Evolutionary conservation across 2,797 vertebrate genomes (phyloP), one percentile per base, ranked within the genome.

Genomic region (Cichlasoma orientale): DNA sequence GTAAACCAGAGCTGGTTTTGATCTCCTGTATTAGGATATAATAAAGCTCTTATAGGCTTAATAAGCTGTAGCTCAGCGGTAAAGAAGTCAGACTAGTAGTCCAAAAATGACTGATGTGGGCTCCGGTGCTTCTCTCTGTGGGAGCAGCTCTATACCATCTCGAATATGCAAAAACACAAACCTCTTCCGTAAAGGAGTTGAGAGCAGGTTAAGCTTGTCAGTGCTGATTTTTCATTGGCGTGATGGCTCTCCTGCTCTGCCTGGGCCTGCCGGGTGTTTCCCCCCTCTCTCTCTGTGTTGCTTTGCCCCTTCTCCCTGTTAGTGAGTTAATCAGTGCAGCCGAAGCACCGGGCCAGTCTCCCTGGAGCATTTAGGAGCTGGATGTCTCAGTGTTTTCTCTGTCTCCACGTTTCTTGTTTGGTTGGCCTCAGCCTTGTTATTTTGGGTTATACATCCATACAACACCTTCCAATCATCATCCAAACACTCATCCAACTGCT

Each of bases 1-100:
- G 23, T 7, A 47, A 47, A 47, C 0, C 23, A 47, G 41, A 19
- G 41, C 41, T 47, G 61, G 27, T 47, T 66, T 47, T 66, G 23
- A 47, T 38, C 38, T 12, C 61, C 23, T 47, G 41, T 27, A 44
- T 66, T 44, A 44, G 21, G 5, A 66, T 47, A 47, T 47, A 19
- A 29, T 27, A 9, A 12, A 66, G 19, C 1, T 66, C 41, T 19
- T 66, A 0, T 47, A 47, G 10, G 29, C 47, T 3, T 27, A 29
- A 27, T 11, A 66, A 44, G 21, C 59, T 63, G 59, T 11, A 3
- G 21, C 21, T 44, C 36, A 0, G 59, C 2, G 5, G 11, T 11
- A 25, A 44, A 44, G 38, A 44, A 63, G 16, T 44, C 36, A 27
- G 5, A 33, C 29, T n/a, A 33, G 3, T 18, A 3, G 10, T 58